Conservation (phyloP, 2,888 invertebrate genomes). For the Hydraecia micacea region DNA sequence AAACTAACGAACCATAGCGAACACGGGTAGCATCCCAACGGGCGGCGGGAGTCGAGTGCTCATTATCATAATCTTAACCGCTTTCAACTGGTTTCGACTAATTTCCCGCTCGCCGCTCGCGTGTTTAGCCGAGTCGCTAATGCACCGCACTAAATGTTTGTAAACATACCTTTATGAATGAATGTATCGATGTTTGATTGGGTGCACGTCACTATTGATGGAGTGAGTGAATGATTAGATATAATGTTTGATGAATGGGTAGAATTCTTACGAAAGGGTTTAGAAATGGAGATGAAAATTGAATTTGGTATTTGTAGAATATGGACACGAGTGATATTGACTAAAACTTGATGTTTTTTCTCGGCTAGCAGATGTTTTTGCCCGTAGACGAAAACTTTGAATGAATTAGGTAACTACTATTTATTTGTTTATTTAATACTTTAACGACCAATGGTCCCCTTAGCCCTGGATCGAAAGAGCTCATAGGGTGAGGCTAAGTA, state of each 20-base stretch:
- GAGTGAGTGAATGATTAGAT: constrained; percentile 40
- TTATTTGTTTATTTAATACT: neutral
- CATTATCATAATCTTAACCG: constrained; percentile 81
- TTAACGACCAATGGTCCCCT: too few species aligned
- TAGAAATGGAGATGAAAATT: neutral
- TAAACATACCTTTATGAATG: constrained; percentile 69
- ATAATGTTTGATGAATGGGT: constrained; percentile 35
- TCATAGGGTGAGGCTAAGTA: too few species aligned
- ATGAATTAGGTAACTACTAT: neutral
- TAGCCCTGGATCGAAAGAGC: too few species aligned
- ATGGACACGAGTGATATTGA: neutral
- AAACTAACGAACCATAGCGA: constrained; percentile 60
- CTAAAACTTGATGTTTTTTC: neutral
- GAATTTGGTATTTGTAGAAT: constrained; percentile 8
- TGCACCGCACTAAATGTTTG: constrained; percentile 67
- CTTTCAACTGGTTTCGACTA: constrained; percentile 75
- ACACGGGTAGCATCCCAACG: constrained; percentile 68
- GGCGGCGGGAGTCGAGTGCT: constrained; percentile 66
- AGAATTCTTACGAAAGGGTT: constrained; percentile 16
- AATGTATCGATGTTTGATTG: constrained; percentile 63
- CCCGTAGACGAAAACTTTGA: neutral
- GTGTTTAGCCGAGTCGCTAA: constrained; percentile 70
- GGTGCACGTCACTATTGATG: constrained; percentile 52
- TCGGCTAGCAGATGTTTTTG: neutral
- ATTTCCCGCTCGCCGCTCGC: constrained; percentile 75